These are phyloP conservation scores for Callospermophilus lateralis DNA, from an alignment of 2,113 vertebrate species.

Conservation along the genomic window DNA sequence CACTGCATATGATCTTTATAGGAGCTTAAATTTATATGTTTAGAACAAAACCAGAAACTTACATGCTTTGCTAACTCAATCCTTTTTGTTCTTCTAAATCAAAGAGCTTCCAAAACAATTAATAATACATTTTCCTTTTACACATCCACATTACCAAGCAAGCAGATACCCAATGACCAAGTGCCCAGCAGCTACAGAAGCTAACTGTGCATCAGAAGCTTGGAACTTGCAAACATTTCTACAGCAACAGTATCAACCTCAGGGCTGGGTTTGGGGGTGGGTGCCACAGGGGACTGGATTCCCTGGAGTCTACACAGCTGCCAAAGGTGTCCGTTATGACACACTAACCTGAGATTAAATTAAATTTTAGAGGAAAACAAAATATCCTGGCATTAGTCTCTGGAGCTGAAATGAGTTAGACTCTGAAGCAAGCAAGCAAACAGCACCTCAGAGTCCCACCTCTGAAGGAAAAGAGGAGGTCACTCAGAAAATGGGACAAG, in stretches of 20 bases:
- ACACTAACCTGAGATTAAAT: slow-evolving; percentile 1
- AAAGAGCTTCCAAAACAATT: neutral
- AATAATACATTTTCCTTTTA: neutral
- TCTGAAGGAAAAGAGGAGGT: neutral
- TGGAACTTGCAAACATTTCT: neutral
- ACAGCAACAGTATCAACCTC: neutral
- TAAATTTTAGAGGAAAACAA: slow-evolving; percentile 13
- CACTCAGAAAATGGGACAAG: neutral
- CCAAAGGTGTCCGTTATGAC: neutral
- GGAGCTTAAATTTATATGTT: neutral
- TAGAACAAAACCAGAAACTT: neutral
- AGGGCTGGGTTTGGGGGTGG: neutral
- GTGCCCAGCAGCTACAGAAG: rapidly evolving
- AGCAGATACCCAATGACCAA: rapidly evolving
- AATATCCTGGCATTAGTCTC: neutral
- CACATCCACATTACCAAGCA: neutral
- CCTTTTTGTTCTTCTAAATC: slow-evolving; percentile 48
- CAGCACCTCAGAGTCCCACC: neutral
- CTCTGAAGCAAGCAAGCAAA: neutral
- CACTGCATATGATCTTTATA: neutral
- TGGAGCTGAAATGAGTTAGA: neutral
- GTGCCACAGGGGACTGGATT: neutral
- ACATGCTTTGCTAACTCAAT: neutral
- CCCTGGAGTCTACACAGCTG: neutral
- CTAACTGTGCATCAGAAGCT: rapidly evolving